A percentile compares a stretch with the other conserved stretches of the same genome.
These are phyloP conservation scores for Zaprionus ghesquierei DNA, from an alignment of 1,140 invertebrate genomes.

Conservation along the genomic window DNA sequence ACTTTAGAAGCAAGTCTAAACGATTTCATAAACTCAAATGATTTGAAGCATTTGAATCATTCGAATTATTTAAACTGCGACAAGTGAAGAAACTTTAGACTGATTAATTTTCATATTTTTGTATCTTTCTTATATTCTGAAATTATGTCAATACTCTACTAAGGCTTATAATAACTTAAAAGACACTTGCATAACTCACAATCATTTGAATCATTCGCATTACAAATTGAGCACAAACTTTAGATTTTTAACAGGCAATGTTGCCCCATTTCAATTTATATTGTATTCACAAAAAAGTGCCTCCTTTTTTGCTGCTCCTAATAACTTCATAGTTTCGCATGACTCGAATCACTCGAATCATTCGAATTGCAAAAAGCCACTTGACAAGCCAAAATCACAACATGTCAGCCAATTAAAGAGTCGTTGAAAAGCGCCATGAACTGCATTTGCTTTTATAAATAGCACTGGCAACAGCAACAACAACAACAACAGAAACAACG, in stretches of 20 bases:
- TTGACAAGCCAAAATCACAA: constrained; percentile 76
- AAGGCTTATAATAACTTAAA: too few species aligned
- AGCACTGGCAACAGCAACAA: constrained; percentile 25
- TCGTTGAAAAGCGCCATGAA: constrained; percentile 52
- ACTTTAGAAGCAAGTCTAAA: too few species aligned
- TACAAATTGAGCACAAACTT: too few species aligned
- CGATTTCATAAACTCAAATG: background rate
- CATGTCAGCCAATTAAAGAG: constrained; percentile 76
- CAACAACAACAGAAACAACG: constrained; percentile 43
- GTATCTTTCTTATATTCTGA: too few species aligned
- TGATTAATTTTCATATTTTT: too few species aligned
- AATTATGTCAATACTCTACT: too few species aligned
- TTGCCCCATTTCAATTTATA: background rate
- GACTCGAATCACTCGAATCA: background rate
- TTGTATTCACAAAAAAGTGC: background rate
- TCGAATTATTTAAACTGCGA: too few species aligned
- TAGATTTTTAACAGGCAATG: too few species aligned
- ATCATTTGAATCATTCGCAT: too few species aligned
- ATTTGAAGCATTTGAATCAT: too few species aligned
- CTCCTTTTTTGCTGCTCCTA: background rate
- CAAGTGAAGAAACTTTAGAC: too few species aligned
- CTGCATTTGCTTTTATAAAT: constrained; percentile 47
- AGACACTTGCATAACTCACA: too few species aligned
- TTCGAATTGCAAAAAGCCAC: constrained; percentile 46
- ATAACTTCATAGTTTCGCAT: constrained; percentile 15